Evolutionary conservation across 2,797 vertebrate genomes (phyloP), one percentile per base, ranked within the genome.

Genomic region (Thamnophis elegans): DNA sequence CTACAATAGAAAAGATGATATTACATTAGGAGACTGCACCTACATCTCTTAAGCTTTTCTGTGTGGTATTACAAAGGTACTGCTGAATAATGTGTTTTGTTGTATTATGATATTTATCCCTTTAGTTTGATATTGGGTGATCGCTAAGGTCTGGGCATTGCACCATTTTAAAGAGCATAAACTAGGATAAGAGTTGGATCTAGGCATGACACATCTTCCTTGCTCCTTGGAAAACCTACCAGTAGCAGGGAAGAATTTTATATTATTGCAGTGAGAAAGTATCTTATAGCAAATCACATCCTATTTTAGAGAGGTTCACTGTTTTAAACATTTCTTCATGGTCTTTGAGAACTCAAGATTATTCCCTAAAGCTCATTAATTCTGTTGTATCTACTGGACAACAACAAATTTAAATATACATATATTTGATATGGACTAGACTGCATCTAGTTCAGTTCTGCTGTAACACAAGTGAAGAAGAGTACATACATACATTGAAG

Each of bases 401-500:
- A 85, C 54, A 91, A 59, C 85, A 90, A 78, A 92, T 91, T 59
- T 93, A 95, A 94, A 95, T 92, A 96, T 95, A 60, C 94, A 87
- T 92, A 42, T 95, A 95, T 95, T 96, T 96, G 94, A 95, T 94
- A 96, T 95, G 96, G 96, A 96, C 94, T 95, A 88, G 95, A 62
- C 92, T 94, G 92, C 93, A 59, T 94, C 65, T 94, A 94, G 95
- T 90, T 94, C 94, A 94, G 93, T 94, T 47, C 94, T 96, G 94
- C 93, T 95, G 92, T 95, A 96, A 95, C 86, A 94, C 86, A 95
- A 95, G 94, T 91, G 95, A 96, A 96, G 91, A 97, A 96, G 97
- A 97, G 96, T 97, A 96, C 96, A 96, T 95, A 95, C 95, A 95
- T 96, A 97, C 97, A 97, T 97, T 96, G 95, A 96, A 91, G 93